phyloP scores from a whole-genome alignment of 2,113 vertebrate genomes.

The Anser brachyrhynchus region DNA sequence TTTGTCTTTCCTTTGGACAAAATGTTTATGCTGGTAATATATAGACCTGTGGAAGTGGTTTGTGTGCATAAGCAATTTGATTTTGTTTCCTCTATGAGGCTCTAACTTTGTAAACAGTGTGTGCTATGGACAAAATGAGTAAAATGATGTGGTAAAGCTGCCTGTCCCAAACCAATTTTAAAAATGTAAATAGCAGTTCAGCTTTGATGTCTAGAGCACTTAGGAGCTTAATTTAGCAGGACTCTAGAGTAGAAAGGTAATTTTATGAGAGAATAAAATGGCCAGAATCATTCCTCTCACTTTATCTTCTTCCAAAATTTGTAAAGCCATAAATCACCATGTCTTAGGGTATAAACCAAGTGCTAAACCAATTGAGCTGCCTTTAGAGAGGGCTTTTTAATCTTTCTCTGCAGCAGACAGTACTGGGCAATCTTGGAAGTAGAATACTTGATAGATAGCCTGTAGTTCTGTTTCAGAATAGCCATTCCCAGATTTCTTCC shows the following conservation, averaged over 20 bases:
- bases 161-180: neutral
- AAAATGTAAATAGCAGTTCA: neutral
- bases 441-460: conserved; percentile 16
- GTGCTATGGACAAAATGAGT: neutral
- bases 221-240: neutral
- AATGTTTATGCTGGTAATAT: neutral
- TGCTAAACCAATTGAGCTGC: neutral
- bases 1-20: neutral
- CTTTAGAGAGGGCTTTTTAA: neutral
- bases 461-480: conserved; percentile 3
- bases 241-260: neutral
- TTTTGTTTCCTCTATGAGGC: neutral
- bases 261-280: neutral
- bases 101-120: neutral
- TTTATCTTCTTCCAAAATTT: neutral
- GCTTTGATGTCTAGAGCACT: neutral
- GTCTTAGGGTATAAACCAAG: neutral
- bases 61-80: neutral
- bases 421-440: neutral
- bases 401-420: conserved; percentile 8
- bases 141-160: neutral
- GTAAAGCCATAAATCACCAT: neutral
- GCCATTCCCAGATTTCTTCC: conserved; percentile 26
- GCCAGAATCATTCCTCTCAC: neutral
- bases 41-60: neutral